Base-by-base conservation (phyloP, 2,113 vertebrate species). In the Istiophorus platypterus region DNA sequence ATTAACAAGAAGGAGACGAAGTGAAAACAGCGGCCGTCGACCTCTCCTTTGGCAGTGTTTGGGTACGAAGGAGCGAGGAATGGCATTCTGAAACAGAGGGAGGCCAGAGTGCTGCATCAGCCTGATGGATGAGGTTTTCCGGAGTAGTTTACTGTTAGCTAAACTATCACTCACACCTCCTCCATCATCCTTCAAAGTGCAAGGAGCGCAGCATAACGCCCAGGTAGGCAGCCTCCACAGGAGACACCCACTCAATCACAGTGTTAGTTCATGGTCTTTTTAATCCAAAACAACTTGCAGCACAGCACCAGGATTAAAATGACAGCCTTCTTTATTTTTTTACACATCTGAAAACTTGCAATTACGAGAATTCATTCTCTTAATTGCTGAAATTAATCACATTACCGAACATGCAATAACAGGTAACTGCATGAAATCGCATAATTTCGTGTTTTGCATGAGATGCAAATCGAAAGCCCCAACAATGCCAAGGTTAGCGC, bases 51-150 rank as follows among this genome's bases (percentile, higher is more conserved):
- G 17, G 29, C 26, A n/a, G 41, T 51, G 15, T 59, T 64, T 18
- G 27, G 18, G 31, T 39, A 29, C 9, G 11, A 75, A 39, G 4
- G n/a, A 67, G 52, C 9, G 31, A 57, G 37, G 20, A 49, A 37
- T 61, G 42, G 61, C 7, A 57, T 22, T 45, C 14, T 56, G 67
- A 63, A 51, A 22, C 34, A 31, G 27, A 70, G 52, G 17, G n/a
- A 73, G 7, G 37, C 41, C 51, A 37, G 64, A 69, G 31, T 56
- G 69, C 57, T 67, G 42, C 58, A 66, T 70, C 52, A 68, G 39
- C 22, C 69, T 79, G 29, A 84, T 4, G 71, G 78, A 89, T 79
- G 62, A 81, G 52, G 37, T 75, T 61, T 82, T 82, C 58, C 6
- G 74, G 42, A 76, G 52, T 15, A 42, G 56, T 76, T 81, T 45